A percentile compares a stretch with the other conserved stretches of the same genome.
These are phyloP conservation scores for Tetragnatha montana DNA, from an alignment of 2,888 invertebrate genomes.

Conservation along the genomic window DNA sequence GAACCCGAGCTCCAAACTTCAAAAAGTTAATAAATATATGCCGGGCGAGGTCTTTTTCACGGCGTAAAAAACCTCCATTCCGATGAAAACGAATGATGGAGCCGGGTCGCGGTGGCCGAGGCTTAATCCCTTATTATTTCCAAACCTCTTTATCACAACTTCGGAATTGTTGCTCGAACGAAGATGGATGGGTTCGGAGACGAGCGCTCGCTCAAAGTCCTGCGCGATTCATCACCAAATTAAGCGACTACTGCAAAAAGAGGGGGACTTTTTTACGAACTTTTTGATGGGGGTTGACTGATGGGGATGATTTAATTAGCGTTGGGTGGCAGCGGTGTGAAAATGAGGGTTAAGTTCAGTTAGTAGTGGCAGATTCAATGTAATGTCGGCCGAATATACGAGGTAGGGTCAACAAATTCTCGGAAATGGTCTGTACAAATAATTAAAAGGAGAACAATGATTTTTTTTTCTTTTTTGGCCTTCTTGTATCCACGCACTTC, in stretches of 20 bases:
- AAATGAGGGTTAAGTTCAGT: too few species aligned
- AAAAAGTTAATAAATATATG: constrained; percentile 10
- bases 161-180: constrained; percentile 61
- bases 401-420: too few species aligned
- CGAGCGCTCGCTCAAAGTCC: constrained; percentile 37
- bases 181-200: constrained; percentile 58
- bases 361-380: too few species aligned
- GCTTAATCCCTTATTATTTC: constrained; percentile 58
- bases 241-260: constrained; percentile 1
- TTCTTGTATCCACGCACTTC: too few species aligned
- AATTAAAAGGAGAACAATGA: too few species aligned
- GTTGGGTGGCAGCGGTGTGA: too few species aligned
- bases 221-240: constrained; percentile 61
- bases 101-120: constrained; percentile 33
- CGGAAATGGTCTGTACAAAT: too few species aligned
- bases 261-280: too few species aligned
- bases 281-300: too few species aligned
- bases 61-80: background rate
- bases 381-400: too few species aligned
- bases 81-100: constrained; percentile 60
- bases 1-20: background rate
- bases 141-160: constrained; percentile 61
- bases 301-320: too few species aligned
- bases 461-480: too few species aligned
- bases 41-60: background rate